These are phyloP conservation scores for Rotaria macrura DNA, from an alignment of 2,888 invertebrate genomes.

Conservation along the genomic window DNA sequence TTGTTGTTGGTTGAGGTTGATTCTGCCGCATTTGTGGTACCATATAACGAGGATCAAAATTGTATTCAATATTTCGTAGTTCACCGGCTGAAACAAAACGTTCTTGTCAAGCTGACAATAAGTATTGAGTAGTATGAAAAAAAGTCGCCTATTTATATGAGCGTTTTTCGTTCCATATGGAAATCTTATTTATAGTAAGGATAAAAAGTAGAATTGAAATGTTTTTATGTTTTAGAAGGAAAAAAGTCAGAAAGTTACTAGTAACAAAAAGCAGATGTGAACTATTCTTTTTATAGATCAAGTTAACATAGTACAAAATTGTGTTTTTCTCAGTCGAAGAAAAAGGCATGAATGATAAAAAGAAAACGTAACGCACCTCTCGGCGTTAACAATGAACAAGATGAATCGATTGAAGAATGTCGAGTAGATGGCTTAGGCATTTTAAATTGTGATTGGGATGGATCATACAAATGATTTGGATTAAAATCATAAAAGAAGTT, in stretches of 20 bases:
- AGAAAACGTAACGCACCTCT: background rate
- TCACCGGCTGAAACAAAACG: background rate
- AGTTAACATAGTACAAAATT: too few relatives aligned
- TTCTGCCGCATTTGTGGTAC: background rate
- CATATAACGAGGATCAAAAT: conserved; percentile 16
- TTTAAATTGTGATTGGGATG: background rate
- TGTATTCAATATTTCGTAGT: background rate
- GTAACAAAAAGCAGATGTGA: background rate
- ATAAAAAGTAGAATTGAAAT: background rate
- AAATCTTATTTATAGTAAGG: background rate
- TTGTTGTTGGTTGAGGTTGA: background rate
- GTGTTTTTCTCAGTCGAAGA: too few relatives aligned
- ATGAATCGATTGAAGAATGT: background rate
- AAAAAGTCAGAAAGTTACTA: background rate
- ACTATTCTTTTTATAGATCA: background rate
- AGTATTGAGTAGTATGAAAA: too few relatives aligned
- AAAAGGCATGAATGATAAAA: too few relatives aligned
- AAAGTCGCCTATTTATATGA: background rate
- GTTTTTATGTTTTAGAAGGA: background rate
- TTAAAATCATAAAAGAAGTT: conserved; percentile 9
- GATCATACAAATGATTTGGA: conserved; percentile 14
- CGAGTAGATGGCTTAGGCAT: background rate
- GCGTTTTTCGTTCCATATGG: background rate
- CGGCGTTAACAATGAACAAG: background rate
- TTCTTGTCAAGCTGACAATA: too few relatives aligned